Percentiles rank a stretch among this genome's conserved stretches.
phyloP scores from a whole-genome alignment of 1,140 invertebrate species.

The Andricus grossulariae region DNA sequence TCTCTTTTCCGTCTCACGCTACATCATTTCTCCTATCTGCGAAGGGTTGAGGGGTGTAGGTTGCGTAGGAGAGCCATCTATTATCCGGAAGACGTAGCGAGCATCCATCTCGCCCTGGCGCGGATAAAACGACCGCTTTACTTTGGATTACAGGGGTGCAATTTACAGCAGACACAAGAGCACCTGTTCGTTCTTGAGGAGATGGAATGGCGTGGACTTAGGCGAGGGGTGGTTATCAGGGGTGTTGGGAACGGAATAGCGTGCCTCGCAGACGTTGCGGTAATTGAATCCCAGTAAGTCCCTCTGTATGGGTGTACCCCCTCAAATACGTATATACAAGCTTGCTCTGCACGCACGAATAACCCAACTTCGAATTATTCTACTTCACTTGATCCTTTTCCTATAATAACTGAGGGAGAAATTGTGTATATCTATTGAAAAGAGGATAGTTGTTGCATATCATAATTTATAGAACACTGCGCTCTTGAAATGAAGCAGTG shows the following conservation, averaged over 20 bases:
- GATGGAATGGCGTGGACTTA: conserved; percentile 65
- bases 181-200: conserved; percentile 74
- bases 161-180: conserved; percentile 74
- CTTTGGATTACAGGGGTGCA: conserved; percentile 75
- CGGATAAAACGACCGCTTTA: conserved; percentile 76
- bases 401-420: neutral
- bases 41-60: neutral
- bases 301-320: conserved; percentile 59
- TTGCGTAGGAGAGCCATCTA: conserved; percentile 42
- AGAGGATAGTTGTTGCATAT: neutral
- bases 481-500: too few relatives aligned
- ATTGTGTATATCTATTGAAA: neutral
- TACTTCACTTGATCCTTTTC: conserved; percentile 9
- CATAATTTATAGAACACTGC: neutral
- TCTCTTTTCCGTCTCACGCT: neutral
- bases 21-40: neutral
- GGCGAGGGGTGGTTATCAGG: conserved; percentile 34
- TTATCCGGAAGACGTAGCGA: conserved; percentile 71
- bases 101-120: conserved; percentile 72
- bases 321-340: conserved; percentile 51
- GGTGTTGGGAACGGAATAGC: conserved; percentile 66
- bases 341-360: conserved; percentile 52
- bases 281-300: conserved; percentile 75
- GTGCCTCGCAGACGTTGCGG: conserved; percentile 74
- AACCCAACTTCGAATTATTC: conserved; percentile 21